Evolutionary conservation across 2,888 invertebrate genomes (phyloP).

Genomic region (Trisateles emortualis): DNA sequence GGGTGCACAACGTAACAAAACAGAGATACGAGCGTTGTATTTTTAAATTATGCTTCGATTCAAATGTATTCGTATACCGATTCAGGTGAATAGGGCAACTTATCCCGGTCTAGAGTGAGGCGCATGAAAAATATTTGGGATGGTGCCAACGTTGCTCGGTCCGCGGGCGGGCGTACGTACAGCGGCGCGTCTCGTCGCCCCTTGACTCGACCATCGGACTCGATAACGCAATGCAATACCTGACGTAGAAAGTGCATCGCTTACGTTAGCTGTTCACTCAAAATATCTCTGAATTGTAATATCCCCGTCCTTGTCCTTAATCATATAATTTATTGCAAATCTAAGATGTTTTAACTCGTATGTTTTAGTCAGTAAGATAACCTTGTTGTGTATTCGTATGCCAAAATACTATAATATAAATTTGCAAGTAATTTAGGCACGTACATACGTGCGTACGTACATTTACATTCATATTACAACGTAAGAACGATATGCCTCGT

Average conservation of each 20-base stretch:
- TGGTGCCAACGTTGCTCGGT: constrained; percentile 72
- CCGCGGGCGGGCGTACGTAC: constrained; percentile 61
- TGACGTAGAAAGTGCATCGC: constrained; percentile 61
- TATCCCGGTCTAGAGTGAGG: constrained; percentile 74
- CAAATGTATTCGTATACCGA: constrained; percentile 69
- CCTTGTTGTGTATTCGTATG: not conserved
- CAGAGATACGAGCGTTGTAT: constrained; percentile 13
- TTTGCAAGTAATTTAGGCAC: not conserved
- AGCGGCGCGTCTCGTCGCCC: constrained; percentile 51
- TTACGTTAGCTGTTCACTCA: constrained; percentile 31
- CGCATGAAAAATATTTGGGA: constrained; percentile 81
- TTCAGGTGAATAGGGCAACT: constrained; percentile 82
- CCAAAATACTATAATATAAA: not conserved
- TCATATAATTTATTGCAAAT: constrained; percentile 7
- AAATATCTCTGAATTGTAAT: constrained; percentile 23
- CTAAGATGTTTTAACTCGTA: constrained; percentile 3
- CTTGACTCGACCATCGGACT: constrained; percentile 61
- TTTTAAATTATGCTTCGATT: constrained; percentile 40
- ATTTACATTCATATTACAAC: not conserved
- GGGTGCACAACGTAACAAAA: not conserved
- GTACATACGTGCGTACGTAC: not conserved
- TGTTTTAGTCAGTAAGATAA: not conserved
- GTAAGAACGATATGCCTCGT: not conserved
- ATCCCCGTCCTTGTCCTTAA: constrained; percentile 15
- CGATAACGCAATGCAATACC: constrained; percentile 73